phyloP scores from a whole-genome alignment of 2,797 vertebrate genomes.

The Aphelocoma californica region DNA sequence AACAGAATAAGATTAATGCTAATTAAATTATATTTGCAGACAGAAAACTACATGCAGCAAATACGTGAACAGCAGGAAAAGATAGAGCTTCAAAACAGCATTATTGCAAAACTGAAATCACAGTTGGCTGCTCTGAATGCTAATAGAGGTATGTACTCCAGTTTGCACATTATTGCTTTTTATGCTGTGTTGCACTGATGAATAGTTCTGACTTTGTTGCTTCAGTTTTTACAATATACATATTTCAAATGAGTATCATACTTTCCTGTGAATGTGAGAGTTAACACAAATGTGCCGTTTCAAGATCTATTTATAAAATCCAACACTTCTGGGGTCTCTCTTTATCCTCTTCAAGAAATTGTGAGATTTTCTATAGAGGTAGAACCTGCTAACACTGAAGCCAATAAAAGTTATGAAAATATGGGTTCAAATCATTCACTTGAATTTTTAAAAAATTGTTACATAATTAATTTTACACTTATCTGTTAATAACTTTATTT shows the following conservation, averaged over 20 bases:
- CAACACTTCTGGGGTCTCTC: constrained; percentile 41
- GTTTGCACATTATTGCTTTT: constrained; percentile 14
- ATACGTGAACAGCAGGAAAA: constrained; percentile 88
- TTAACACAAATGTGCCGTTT: constrained; percentile 56
- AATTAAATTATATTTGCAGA: constrained; percentile 84
- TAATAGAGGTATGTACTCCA: constrained; percentile 73
- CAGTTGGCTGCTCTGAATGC: constrained; percentile 74
- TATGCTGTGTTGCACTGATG: constrained; percentile 32
- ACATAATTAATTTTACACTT: background rate
- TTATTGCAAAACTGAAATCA: constrained; percentile 83
- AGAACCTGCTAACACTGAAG: constrained; percentile 14
- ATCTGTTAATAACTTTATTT: background rate
- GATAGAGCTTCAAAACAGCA: constrained; percentile 86
- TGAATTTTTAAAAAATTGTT: background rate
- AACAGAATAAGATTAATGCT: constrained; percentile 50
- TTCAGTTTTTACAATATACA: constrained; percentile 42
- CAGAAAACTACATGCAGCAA: constrained; percentile 87
- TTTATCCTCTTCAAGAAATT: constrained; percentile 16
- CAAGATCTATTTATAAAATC: constrained; percentile 62
- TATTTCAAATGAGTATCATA: constrained; percentile 40
- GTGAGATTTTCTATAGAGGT: constrained; percentile 45
- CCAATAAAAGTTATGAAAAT: constrained; percentile 12
- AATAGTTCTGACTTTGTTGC: constrained; percentile 52
- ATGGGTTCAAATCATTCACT: background rate
- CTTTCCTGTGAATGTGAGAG: constrained; percentile 38